These are phyloP conservation scores for Istiophorus platypterus DNA, from an alignment of 2,113 vertebrate genomes.

Conservation along the genomic window DNA sequence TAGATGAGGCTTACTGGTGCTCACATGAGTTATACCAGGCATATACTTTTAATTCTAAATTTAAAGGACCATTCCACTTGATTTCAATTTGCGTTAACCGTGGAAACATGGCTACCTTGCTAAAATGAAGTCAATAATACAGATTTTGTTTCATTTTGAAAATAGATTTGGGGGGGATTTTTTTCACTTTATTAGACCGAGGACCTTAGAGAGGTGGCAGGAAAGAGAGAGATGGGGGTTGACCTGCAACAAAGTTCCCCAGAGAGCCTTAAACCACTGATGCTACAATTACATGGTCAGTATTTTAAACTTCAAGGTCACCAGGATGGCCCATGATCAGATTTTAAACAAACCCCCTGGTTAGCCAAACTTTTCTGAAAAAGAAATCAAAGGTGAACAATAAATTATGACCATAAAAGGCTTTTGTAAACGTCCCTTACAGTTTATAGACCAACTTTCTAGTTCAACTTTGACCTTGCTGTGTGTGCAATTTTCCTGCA, in stretches of 20 bases:
- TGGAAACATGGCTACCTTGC: too few relatives aligned
- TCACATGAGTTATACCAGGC: slow-evolving; percentile 61
- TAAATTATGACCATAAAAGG: neutral
- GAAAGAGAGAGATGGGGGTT: neutral
- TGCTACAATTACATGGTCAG: neutral
- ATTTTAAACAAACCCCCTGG: neutral
- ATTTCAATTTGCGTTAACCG: slow-evolving; percentile 4
- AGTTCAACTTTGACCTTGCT: neutral
- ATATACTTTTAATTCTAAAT: neutral
- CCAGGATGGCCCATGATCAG: neutral
- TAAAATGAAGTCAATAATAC: neutral
- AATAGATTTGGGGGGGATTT: neutral
- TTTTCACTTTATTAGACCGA: neutral
- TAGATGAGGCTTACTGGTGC: slow-evolving; percentile 25
- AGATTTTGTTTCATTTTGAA: neutral
- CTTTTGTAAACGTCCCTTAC: neutral
- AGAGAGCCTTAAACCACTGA: too few relatives aligned
- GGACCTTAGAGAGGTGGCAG: neutral
- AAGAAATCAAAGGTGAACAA: neutral
- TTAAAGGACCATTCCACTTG: slow-evolving; percentile 6
- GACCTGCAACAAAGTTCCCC: too few relatives aligned
- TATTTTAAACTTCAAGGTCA: neutral
- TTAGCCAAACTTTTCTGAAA: neutral
- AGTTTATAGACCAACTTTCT: neutral
- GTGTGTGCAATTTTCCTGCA: neutral